Evolutionary conservation across 2,113 vertebrate species (phyloP), one percentile per base, ranked within the genome.

Genomic region (Calidris pygmaea): DNA sequence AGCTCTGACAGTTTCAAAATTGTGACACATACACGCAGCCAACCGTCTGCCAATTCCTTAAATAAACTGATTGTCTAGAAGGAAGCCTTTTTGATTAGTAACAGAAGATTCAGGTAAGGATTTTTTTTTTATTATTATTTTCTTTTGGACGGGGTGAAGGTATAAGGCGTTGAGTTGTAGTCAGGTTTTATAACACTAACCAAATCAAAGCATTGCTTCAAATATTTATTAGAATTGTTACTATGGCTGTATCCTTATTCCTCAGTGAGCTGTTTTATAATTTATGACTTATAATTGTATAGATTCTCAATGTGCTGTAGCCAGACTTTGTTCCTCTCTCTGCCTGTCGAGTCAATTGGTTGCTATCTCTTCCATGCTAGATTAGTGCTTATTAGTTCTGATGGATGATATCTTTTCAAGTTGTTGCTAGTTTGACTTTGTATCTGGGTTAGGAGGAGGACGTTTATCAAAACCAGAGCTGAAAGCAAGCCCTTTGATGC

Each of bases 371-470:
- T 94, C 92, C 80, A 56, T 48, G 55, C 67, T 89, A 91, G 74
- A 92, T 89, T 96, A 96, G 67, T 0, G 0, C 66, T 89, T 82
- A 95, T 96, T 96, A 87, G 86, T 76, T 92, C 85, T 93, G 93
- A 94, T 89, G 79, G 86, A 92, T 90, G 68, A 23, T 95, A 77
- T 86, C 84, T 73, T 94, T 96, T 96, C 73, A 93, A 94, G 95
- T 71, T 78, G 32, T 34, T 76, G 41, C 80, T 93, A 60, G 35
- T 52, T 93, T 92, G 76, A 76, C 63, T 95, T 80, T 89, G 56
- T 66, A 62, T 55, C 66, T 58, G 45, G 34, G 34, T 56, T 88
- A 55, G 66, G 30, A 91, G 23, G 48, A 90, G 94, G 92, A 50
- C 1, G 4, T 66, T 89, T 68, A 14, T 39, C 0, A 4, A 78